A percentile compares a stretch with the other conserved stretches of the same genome.
These are phyloP conservation scores for Intellagama lesueurii DNA, from an alignment of 2,797 vertebrate genomes.

Conservation along the genomic window DNA sequence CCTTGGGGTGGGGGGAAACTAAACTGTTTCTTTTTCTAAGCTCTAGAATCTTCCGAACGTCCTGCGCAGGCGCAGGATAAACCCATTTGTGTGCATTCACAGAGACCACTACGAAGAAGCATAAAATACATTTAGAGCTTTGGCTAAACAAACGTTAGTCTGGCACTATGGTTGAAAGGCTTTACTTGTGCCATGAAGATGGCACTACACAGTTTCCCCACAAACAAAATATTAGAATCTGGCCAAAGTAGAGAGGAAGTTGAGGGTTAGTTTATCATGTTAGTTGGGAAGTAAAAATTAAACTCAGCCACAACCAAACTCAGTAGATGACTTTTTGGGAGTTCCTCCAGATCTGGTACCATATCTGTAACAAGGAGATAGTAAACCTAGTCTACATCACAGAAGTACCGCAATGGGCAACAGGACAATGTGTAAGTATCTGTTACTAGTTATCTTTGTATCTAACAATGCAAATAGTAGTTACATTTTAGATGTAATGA, in stretches of 20 bases:
- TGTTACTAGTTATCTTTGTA: too few species aligned
- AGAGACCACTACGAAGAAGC: too few species aligned
- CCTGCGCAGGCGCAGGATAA: too few species aligned
- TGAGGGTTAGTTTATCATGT: background rate
- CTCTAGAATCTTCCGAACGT: too few species aligned
- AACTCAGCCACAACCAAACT: background rate
- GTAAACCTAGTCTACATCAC: background rate
- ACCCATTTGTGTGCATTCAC: too few species aligned
- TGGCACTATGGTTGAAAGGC: background rate
- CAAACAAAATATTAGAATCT: background rate
- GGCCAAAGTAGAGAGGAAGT: background rate
- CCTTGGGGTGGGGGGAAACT: too few species aligned
- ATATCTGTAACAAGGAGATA: background rate
- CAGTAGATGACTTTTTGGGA: background rate
- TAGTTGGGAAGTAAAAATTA: background rate
- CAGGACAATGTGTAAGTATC: too few species aligned
- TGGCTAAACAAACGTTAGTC: background rate
- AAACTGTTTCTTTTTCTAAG: too few species aligned
- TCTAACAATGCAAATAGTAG: too few species aligned
- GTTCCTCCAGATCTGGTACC: background rate
- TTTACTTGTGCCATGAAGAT: constrained; percentile 2
- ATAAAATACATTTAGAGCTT: background rate
- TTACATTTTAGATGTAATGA: too few species aligned
- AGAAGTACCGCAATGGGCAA: too few species aligned
- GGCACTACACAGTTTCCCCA: background rate